Base-by-base conservation (phyloP, 1,140 invertebrate species). In the Dreissena polymorpha region DNA sequence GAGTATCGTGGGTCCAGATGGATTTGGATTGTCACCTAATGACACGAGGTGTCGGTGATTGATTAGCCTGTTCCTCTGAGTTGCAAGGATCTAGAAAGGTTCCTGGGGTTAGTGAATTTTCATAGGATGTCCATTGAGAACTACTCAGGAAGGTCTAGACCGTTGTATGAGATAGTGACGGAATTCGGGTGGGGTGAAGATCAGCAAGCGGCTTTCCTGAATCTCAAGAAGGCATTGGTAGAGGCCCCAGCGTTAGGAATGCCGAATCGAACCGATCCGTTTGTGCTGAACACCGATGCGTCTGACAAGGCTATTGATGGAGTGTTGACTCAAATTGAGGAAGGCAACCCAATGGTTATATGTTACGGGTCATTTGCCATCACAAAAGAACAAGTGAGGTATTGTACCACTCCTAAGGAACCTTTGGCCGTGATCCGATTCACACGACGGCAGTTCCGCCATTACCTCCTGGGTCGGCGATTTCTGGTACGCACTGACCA, bases 41-140 rank as follows among this genome's bases (percentile, higher is more conserved):
- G 79, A 77, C 23, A 57, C 18, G 16, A 86, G 18, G 29, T 23
- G n/a, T n/a, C n/a, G 18, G 64, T 64, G 14, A 16, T 27, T 27
- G 50, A 83, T 21, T 87, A 75, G 71, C 75, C 72, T 13, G 21
- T 51, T n/a, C 86, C 85, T 23, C 79, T 25, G 18, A 72, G n/a
- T 25, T 63, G 25, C 16, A 81, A 75, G 55, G 49, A 87, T 16
- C 50, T 87, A 6, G 69, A 79, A 65, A 76, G 71, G 53, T 86
- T 86, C 75, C 69, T 80, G 21, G 85, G 85, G 14, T 60, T 82
- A 13, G 39, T 68, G 16, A 74, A 63, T 25, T 82, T 81, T 29
- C 75, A 85, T 39, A 81, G 76, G 51, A 14, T 25, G 10, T 73
- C 67, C 50, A 64, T 86, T 23, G 21, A 60, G 21, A 25, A 60